Evolutionary conservation across 2,888 invertebrate genomes (phyloP).

Genomic region (Synanthedon vespiformis): DNA sequence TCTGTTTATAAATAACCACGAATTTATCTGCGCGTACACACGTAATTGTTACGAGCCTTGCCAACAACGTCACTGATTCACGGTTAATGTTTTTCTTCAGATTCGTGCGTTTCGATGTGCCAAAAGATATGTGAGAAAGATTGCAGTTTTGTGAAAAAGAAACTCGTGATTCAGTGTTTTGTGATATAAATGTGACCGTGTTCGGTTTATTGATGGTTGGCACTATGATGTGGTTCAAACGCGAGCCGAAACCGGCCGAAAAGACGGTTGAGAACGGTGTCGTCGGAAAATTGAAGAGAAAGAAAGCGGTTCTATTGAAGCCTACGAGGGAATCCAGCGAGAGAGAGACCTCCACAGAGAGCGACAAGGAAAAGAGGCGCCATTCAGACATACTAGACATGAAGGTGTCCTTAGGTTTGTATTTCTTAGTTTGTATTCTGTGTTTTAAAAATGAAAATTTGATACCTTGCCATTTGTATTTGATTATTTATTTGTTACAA

Average conservation of each 20-base stretch:
- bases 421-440: background rate
- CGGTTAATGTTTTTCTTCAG: background rate
- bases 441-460: background rate
- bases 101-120: background rate
- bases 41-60: slow-evolving; percentile 3
- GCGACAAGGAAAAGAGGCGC: slow-evolving; percentile 56
- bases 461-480: background rate
- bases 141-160: background rate
- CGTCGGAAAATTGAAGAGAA: slow-evolving; percentile 47
- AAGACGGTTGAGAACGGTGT: slow-evolving; percentile 52
- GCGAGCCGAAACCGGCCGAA: slow-evolving; percentile 49
- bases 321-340: slow-evolving; percentile 59
- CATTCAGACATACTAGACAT: slow-evolving; percentile 61
- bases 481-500: background rate
- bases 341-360: slow-evolving; percentile 59
- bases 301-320: slow-evolving; percentile 47
- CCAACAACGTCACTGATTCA: slow-evolving; percentile 6
- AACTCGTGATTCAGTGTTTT: background rate
- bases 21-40: slow-evolving; percentile 1
- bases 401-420: slow-evolving; percentile 54
- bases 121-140: background rate
- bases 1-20: slow-evolving; percentile 4
- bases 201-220: slow-evolving; percentile 14
- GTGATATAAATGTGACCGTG: background rate
- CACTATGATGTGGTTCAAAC: slow-evolving; percentile 64